Percentiles rank a stretch among this genome's conserved stretches.
Evolutionary conservation across 2,888 invertebrate species (phyloP).

Genomic region (Rhimphoctona megacephalus): DNA sequence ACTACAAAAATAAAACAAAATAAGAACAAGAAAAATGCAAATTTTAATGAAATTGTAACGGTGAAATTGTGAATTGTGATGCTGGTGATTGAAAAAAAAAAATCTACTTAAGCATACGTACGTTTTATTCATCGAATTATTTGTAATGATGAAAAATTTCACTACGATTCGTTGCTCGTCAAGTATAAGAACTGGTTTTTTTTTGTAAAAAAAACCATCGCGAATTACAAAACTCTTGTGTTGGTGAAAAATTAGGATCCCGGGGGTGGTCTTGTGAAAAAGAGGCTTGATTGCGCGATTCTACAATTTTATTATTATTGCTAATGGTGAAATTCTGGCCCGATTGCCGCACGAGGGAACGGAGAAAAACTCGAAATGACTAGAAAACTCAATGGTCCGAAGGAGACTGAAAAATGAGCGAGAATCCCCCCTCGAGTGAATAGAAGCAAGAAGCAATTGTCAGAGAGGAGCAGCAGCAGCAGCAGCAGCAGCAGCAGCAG

Average conservation of each 20-base stretch:
- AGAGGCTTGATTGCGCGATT: conserved; percentile 50
- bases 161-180: conserved; percentile 38
- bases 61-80: not conserved
- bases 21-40: conserved; percentile 27
- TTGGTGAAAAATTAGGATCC: conserved; percentile 39
- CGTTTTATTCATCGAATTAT: conserved; percentile 63
- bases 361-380: not conserved
- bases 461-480: too few species aligned
- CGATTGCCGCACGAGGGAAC: not conserved
- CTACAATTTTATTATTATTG: conserved; percentile 13
- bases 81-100: conserved; percentile 35
- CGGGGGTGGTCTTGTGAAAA: conserved; percentile 33
- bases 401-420: conserved; percentile 13
- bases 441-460: not conserved
- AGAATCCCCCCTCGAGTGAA: not conserved
- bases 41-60: not conserved
- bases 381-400: not conserved
- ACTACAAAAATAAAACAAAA: conserved; percentile 65
- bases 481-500: too few species aligned
- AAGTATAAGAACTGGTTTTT: conserved; percentile 38
- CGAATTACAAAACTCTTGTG: conserved; percentile 37
- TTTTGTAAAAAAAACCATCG: not conserved
- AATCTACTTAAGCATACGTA: conserved; percentile 23
- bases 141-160: conserved; percentile 43
- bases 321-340: conserved; percentile 22